Percentiles rank a stretch among this genome's conserved stretches.
Evolutionary conservation across 2,113 vertebrate species (phyloP).

Genomic region (Phyllostomus discolor): DNA sequence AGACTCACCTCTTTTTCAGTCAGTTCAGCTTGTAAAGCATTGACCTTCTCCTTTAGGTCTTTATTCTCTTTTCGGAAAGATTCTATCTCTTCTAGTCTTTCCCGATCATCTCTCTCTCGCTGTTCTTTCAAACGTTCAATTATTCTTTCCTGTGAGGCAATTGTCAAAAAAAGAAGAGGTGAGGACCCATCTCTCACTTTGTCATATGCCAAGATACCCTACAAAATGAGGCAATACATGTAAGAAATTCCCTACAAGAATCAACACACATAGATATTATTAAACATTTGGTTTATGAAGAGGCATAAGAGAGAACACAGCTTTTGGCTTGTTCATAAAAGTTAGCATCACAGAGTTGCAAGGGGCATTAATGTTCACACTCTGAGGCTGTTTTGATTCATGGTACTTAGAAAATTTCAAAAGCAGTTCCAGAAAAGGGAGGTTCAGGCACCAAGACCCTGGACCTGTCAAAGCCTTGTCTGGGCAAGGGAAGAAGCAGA

Average conservation of each 20-base stretch:
- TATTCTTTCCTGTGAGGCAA: slow-evolving; percentile 89
- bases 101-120: slow-evolving; percentile 91
- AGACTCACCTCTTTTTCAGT: slow-evolving; percentile 96
- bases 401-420: not conserved
- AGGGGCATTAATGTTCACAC: not conserved
- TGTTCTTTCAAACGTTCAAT: slow-evolving; percentile 96
- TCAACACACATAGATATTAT: not conserved
- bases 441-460: not conserved
- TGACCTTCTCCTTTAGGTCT: slow-evolving; percentile 92
- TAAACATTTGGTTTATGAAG: not conserved
- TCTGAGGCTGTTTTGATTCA: not conserved
- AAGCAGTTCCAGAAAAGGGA: not conserved
- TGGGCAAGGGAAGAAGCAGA: not conserved
- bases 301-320: not conserved
- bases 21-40: slow-evolving; percentile 91
- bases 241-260: not conserved
- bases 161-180: slow-evolving; percentile 21
- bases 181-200: not conserved
- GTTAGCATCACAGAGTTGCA: not conserved
- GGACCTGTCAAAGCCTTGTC: not conserved
- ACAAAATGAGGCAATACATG: not conserved
- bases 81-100: slow-evolving; percentile 91
- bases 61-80: slow-evolving; percentile 94
- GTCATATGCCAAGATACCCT: not conserved
- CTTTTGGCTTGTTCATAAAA: not conserved